Evolutionary conservation across 2,888 invertebrate species (phyloP), one percentile per base, ranked within the genome.

Genomic region (Volucella inanis): DNA sequence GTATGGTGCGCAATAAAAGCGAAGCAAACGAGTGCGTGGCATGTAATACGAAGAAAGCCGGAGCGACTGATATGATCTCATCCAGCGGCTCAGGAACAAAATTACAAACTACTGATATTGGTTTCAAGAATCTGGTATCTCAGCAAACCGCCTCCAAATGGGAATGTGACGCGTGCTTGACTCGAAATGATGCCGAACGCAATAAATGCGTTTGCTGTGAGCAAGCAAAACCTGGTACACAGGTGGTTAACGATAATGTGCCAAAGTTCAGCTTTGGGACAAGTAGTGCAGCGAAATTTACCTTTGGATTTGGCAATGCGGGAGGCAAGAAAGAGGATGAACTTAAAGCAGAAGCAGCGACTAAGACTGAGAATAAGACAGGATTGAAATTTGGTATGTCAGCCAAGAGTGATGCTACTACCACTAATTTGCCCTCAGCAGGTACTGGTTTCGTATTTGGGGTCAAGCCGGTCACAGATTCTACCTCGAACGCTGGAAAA

Each of bases 151-250:
- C 88, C 0, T 87, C 88, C n/a, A 91, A 92, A 72, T 95, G 95
- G 95, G 93, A 94, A 80, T 95, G 95, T 89, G 90, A 91, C 12
- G 93, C 93, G 15, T 95, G 95, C 89, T 93, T 94, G 93, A 92
- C 95, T 0, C 92, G 92, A 72, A 95, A 95, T 89, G 91, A 92
- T 59, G 89, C 89, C 4, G 90, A 91, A 15, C 91, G 91, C 22
- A 88, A 86, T 8, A 93, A 92, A 84, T 95, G 95, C 89, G 91
- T 92, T 65, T 94, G 94, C 88, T 95, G 95, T 89, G 93, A 93
- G 86, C 92, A 94, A 70, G 89, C 91, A 0, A 94, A 93, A 89
- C 93, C 93, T 0, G 93, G 93, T 68, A 83, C 88, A 2, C 85
- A 87, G 31, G 87, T 77, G 8, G 87, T 85, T 18, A 76, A 50